phyloP scores from a whole-genome alignment of 2,113 vertebrate genomes.

The Ammodramus savannarum region DNA sequence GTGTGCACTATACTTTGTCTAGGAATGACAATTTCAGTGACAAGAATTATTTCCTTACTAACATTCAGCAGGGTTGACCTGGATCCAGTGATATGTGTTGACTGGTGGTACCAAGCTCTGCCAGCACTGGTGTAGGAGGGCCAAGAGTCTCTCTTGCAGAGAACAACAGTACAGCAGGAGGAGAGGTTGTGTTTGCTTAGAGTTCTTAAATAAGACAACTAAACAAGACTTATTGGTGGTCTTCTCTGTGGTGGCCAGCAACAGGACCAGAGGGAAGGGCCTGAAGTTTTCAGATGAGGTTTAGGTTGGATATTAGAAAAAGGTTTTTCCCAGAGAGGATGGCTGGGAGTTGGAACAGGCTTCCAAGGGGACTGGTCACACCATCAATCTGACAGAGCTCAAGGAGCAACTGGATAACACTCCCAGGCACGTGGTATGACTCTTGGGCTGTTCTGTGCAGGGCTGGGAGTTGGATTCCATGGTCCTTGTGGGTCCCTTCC shows the following conservation, averaged over 20 bases:
- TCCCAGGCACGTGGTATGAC: background rate
- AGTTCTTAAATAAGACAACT: background rate
- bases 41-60: background rate
- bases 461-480: background rate
- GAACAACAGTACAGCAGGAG: background rate
- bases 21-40: background rate
- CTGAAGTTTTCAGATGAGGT: background rate
- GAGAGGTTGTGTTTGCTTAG: too few relatives aligned
- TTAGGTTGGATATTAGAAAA: background rate
- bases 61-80: background rate
- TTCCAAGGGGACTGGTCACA: background rate
- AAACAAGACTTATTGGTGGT: background rate
- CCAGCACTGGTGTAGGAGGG: accelerated
- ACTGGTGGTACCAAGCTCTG: background rate
- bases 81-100: background rate
- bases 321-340: background rate
- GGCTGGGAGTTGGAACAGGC: background rate
- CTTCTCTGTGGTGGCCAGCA: background rate
- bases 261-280: background rate
- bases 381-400: background rate
- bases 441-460: background rate
- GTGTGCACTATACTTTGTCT: background rate
- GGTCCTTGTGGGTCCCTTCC: background rate
- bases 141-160: background rate
- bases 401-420: background rate